Evolutionary conservation across 2,113 vertebrate genomes (phyloP).

Genomic region (Periophthalmus modestus): DNA sequence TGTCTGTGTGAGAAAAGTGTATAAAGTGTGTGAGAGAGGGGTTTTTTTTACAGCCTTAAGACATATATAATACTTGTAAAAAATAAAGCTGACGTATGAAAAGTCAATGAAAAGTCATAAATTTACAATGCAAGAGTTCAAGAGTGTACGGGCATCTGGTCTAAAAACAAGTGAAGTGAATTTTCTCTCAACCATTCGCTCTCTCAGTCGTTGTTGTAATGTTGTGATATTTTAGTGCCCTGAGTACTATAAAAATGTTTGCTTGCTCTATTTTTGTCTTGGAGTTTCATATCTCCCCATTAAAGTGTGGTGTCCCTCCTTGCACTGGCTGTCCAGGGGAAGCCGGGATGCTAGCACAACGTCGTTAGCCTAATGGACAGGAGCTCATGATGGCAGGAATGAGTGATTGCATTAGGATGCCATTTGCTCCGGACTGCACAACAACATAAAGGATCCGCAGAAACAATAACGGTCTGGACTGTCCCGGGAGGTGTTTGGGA

Average conservation of each 20-base stretch:
- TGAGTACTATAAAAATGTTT: background rate
- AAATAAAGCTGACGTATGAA: no score
- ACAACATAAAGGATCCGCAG: constrained; percentile 66
- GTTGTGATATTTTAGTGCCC: background rate
- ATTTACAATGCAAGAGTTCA: no score
- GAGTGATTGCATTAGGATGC: constrained; percentile 64
- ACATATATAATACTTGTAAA: no score
- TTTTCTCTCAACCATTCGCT: no score
- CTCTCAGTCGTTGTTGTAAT: no score
- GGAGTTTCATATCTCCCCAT: constrained; percentile 23
- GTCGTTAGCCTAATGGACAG: constrained; percentile 65
- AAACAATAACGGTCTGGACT: constrained; percentile 63
- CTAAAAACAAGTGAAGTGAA: no score
- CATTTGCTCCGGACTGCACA: constrained; percentile 58
- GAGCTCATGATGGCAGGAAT: constrained; percentile 46
- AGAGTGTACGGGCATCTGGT: no score
- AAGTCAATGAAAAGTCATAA: no score
- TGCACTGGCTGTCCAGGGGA: constrained; percentile 38
- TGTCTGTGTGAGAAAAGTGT: no score
- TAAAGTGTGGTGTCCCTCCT: constrained; percentile 28
- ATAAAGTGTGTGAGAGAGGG: no score
- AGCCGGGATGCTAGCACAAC: constrained; percentile 36
- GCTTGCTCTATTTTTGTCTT: background rate
- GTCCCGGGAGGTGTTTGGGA: constrained; percentile 47
- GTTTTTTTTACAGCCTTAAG: no score